Evolutionary conservation across 1,140 invertebrate genomes (phyloP).

Genomic region (Babylonia areolata): DNA sequence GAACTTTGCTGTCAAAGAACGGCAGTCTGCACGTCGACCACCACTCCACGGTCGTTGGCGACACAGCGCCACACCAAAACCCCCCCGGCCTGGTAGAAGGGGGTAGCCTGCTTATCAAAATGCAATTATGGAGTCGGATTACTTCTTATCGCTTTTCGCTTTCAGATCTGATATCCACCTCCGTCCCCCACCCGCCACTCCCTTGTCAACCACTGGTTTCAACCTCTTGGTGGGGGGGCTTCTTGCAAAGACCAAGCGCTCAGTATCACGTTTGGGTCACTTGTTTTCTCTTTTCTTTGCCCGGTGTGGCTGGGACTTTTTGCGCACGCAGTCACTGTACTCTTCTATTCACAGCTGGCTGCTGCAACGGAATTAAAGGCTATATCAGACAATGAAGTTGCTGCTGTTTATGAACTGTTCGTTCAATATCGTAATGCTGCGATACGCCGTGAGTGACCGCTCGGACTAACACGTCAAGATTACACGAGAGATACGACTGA

Average conservation of each 20-base stretch:
- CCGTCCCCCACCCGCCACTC: too few relatives aligned
- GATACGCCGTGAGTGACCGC: too few relatives aligned
- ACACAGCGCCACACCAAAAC: background rate
- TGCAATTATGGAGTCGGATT: conserved; percentile 31
- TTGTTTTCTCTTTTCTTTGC: background rate
- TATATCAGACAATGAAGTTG: too few relatives aligned
- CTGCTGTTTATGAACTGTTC: too few relatives aligned
- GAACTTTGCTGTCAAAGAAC: background rate
- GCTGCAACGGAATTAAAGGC: too few relatives aligned
- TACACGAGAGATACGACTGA: too few relatives aligned
- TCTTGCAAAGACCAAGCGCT: background rate
- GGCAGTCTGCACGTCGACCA: background rate
- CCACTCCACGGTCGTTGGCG: background rate
- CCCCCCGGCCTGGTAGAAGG: background rate
- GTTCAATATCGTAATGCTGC: too few relatives aligned
- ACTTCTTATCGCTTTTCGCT: conserved; percentile 16
- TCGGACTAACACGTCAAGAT: too few relatives aligned
- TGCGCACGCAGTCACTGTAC: background rate
- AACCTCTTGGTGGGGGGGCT: conserved; percentile 11
- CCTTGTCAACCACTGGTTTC: conserved; percentile 18
- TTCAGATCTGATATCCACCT: conserved; percentile 18
- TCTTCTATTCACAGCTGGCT: background rate
- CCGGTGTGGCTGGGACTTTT: background rate
- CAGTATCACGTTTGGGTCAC: background rate
- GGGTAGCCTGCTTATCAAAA: conserved; percentile 24